Evolutionary conservation across 2,113 vertebrate species (phyloP), one percentile per base, ranked within the genome.

Genomic region (Corythaixoides concolor): DNA sequence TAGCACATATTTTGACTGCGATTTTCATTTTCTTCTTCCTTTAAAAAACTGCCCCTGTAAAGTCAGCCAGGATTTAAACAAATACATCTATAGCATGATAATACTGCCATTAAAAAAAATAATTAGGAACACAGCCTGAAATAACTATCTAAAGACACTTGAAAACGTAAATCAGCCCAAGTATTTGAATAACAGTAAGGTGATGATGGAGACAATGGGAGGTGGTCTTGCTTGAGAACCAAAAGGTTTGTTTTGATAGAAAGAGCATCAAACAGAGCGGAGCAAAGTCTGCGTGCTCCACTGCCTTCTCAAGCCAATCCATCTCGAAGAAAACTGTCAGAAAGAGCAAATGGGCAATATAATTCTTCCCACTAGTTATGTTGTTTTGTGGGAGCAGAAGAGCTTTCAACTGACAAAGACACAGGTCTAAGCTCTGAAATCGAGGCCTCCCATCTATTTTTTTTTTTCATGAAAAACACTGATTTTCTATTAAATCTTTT

Each of bases 31-130:
- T 94, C 85, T 76, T 74, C 87, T 94, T 96, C 94, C 94, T 90
- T 95, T 94, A 74, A 89, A 88, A 94, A 88, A 73, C 89, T 96
- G 30, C 55, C 87, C 56, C 58, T 26, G 77, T 50, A 59, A 90
- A 96, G 94, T 97, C 95, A 96, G 93, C 95, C 94, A 97, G 93
- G 85, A 97, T 97, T 97, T 97, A 97, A 97, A 94, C 96, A 97
- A 95, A 96, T 93, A 97, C 73, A 53, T 93, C 95, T 68, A 94
- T 91, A 95, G 68, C 55, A 82, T 79, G 85, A 95, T 84, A 95
- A 88, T 79, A 67, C 84, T 67, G 52, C 73, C 84, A 89, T 91
- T 93, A 94, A 89, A 89, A 89, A 59, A 63, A 95, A 95, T 70
- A 77, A 94, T 96, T 87, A 88, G 93, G 92, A 96, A 85, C 32